Base-by-base conservation (phyloP, 2,888 invertebrate genomes). In the Netelia inedita region DNA sequence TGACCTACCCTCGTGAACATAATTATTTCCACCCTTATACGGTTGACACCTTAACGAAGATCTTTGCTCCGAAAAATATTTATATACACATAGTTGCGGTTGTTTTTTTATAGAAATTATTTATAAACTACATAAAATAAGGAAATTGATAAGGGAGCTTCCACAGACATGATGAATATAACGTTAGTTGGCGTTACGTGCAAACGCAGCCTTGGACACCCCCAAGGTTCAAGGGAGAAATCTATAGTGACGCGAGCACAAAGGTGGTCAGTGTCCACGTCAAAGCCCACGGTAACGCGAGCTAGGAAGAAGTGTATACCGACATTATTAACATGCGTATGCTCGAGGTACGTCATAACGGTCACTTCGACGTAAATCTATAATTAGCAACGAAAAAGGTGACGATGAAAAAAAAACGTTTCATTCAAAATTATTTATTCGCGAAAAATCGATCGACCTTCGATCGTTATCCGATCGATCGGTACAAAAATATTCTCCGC, bases 221-320 rank as follows among this genome's bases (percentile, higher is more conserved):
- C 65, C 55, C 41, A 75, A 66, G 65, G 55, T 53, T 43, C 55
- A 66, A 75, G 75, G 66, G 55, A 66, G 74, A 65, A 21, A 75
- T 55, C 53, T 9, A 41, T 41, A 53, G 16, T 75, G 75, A 75
- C 75, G 75, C 35, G 55, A 21, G 65, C 41, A 65, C 75, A 66
- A 75, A 66, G 65, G 35, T 66, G 19, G 16, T 74, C 75, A 23
- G 75, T 66, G 75, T 55, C 8, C 55, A 66, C 66, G 75, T 75
- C 75, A 75, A 46, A 73, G 73, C 46, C 61, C 57, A 61, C 23
- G 23, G 11, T 50, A 46, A 23, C 50, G 23, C 10, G 28, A 11
- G 46, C 6, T 61, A 50, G 28, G 14, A 46, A 35, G 35, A 10
- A 1, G 11, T 46, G 14, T 46, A 14, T 46, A 14, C 46, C 14